These are phyloP conservation scores for Spea bombifrons DNA, from an alignment of 2,113 vertebrate genomes.

Conservation along the genomic window DNA sequence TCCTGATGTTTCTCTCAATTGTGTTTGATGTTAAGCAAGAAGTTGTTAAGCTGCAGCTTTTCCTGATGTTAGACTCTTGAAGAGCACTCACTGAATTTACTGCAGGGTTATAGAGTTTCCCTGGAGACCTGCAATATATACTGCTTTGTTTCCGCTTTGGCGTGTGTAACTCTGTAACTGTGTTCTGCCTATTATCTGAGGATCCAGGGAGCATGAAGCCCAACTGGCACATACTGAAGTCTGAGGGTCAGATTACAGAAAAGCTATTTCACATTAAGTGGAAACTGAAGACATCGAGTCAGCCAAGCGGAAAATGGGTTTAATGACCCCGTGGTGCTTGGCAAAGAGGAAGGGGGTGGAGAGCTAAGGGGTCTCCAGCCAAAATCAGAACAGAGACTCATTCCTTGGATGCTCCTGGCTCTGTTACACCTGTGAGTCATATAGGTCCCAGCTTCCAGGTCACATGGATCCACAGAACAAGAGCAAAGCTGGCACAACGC, in stretches of 20 bases:
- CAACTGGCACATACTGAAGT: conserved; percentile 47
- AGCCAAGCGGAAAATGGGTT: conserved; percentile 49
- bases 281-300: conserved; percentile 48
- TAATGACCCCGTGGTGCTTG: conserved; percentile 48
- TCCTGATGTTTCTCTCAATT: conserved; percentile 9
- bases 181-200: conserved; percentile 49
- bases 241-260: conserved; percentile 46
- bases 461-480: conserved; percentile 32
- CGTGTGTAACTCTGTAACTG: conserved; percentile 47
- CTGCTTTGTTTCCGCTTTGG: conserved; percentile 45
- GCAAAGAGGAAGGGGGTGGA: conserved; percentile 31
- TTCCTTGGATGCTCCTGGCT: conserved; percentile 43
- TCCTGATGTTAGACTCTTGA: conserved; percentile 26
- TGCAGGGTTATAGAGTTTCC: conserved; percentile 42
- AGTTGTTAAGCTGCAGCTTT: conserved; percentile 13
- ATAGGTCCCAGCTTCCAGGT: conserved; percentile 43
- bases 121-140: conserved; percentile 42
- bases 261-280: conserved; percentile 49
- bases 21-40: conserved; percentile 15
- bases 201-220: conserved; percentile 43
- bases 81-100: conserved; percentile 40
- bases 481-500: neutral
- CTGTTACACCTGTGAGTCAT: conserved; percentile 46
- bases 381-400: conserved; percentile 42
- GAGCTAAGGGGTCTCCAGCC: conserved; percentile 36